A percentile compares a stretch with the other conserved stretches of the same genome.
phyloP scores from a whole-genome alignment of 2,113 vertebrate genomes.

The Vimba vimba region DNA sequence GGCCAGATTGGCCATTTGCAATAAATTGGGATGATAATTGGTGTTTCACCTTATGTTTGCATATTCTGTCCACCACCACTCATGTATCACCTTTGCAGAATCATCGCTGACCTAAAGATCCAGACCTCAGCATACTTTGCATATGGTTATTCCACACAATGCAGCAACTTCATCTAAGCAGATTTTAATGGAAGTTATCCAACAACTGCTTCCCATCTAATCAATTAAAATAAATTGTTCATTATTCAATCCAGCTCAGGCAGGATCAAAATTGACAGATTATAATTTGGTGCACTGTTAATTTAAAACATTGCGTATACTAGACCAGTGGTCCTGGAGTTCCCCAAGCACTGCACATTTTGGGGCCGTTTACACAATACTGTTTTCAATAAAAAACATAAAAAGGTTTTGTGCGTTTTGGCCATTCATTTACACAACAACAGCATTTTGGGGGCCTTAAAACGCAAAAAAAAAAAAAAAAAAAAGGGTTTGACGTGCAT shows the following conservation, averaged over 20 bases:
- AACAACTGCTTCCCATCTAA: neutral
- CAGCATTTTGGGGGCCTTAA: too few species aligned
- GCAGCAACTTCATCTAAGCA: neutral
- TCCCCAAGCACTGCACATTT: too few species aligned
- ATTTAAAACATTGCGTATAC: neutral
- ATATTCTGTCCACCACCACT: neutral
- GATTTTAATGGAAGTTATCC: neutral
- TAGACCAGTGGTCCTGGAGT: neutral
- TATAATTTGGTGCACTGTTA: neutral
- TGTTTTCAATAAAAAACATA: too few species aligned
- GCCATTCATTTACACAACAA: too few species aligned
- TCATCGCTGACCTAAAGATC: neutral
- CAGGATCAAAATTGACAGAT: neutral
- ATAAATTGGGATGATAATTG: constrained; percentile 19
- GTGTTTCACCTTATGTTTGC: constrained; percentile 21
- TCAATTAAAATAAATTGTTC: neutral
- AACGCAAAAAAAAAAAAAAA: too few species aligned
- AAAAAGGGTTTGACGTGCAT: too few species aligned
- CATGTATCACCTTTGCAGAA: constrained; percentile 8
- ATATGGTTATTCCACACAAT: neutral
- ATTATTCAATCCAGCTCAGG: neutral
- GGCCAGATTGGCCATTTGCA: neutral
- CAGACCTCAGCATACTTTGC: neutral
- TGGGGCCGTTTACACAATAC: too few species aligned
- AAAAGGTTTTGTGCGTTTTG: too few species aligned